A percentile compares a stretch with the other conserved stretches of the same genome.
These are phyloP conservation scores for Lateolabrax maculatus DNA, from an alignment of 2,797 vertebrate genomes.

Conservation along the genomic window DNA sequence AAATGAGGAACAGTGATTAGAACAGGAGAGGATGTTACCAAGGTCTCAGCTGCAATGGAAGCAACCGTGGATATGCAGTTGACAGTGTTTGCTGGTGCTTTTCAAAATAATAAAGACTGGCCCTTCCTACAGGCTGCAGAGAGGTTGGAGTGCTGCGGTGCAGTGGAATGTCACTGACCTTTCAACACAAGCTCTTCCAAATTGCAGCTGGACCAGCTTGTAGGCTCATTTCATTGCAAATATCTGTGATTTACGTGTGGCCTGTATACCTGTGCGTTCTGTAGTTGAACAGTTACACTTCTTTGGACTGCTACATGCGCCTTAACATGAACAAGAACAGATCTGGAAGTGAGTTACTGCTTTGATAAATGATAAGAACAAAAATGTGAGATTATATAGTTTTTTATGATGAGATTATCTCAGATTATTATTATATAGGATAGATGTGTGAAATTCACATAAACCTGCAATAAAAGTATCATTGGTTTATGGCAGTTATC, in stretches of 20 bases:
- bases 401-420: conserved; percentile 52
- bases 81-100: not conserved
- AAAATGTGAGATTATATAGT: not conserved
- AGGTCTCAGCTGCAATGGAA: not conserved
- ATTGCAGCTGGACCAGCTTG: not conserved
- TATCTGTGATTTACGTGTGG: not conserved
- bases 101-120: not conserved
- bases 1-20: not conserved
- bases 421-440: conserved; percentile 35
- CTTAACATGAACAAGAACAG: not conserved
- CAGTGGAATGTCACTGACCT: not conserved
- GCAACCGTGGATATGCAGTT: not conserved
- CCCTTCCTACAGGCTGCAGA: not conserved
- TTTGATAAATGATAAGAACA: not conserved
- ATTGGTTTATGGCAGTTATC: not conserved
- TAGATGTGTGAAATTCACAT: conserved; percentile 3
- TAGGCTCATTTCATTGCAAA: not conserved
- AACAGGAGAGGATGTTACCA: not conserved
- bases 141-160: not conserved
- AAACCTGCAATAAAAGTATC: conserved; percentile 13
- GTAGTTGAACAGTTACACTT: no score
- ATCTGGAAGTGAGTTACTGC: not conserved
- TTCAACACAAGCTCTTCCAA: not conserved
- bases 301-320: not conserved
- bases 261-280: not conserved